Percentiles rank a stretch among this genome's conserved stretches.
These are phyloP conservation scores for Romanogobio albipinnatus DNA, from an alignment of 2,113 vertebrate species.

Conservation along the genomic window DNA sequence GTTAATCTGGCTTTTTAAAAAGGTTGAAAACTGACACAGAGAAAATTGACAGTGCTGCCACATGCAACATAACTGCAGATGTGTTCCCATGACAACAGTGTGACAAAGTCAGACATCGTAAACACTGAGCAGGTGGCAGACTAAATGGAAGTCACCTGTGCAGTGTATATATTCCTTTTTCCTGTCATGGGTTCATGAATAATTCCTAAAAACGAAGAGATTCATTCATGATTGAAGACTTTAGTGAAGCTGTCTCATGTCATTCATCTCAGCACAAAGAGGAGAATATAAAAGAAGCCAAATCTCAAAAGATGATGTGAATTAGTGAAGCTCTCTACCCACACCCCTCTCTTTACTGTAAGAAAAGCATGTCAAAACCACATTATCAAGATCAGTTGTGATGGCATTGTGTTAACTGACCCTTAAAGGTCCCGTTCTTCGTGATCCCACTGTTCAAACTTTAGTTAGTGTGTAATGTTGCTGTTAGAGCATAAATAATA, in stretches of 20 bases:
- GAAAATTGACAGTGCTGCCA: slow-evolving; percentile 6
- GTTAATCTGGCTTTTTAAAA: neutral
- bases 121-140: neutral
- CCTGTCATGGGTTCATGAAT: neutral
- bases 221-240: neutral
- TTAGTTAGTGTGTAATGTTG: too few relatives aligned
- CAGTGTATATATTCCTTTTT: neutral
- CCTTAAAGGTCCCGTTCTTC: too few relatives aligned
- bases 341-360: neutral
- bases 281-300: neutral
- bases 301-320: neutral
- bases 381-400: neutral
- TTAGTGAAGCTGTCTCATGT: neutral
- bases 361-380: neutral
- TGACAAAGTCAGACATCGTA: neutral
- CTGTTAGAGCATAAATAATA: too few relatives aligned
- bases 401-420: neutral
- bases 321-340: neutral
- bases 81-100: slow-evolving; percentile 51
- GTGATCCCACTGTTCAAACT: too few relatives aligned
- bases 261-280: neutral
- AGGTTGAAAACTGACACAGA: neutral
- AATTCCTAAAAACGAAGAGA: neutral
- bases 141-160: neutral
- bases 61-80: slow-evolving; percentile 27